These are phyloP conservation scores for Austrofundulus limnaeus DNA, from an alignment of 2,113 vertebrate species.

Conservation along the genomic window DNA sequence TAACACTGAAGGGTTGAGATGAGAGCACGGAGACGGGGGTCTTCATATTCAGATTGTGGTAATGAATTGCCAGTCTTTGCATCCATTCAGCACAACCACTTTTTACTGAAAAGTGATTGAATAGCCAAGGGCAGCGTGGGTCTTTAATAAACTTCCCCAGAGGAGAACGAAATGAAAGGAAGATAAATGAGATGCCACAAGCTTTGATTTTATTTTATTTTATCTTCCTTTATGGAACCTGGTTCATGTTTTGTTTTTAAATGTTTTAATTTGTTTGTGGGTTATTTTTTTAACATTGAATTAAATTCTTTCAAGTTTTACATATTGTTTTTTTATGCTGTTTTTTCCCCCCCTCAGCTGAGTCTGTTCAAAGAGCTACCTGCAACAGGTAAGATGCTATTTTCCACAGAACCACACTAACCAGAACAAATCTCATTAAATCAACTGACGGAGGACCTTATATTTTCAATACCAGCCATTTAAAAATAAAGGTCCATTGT, in stretches of 20 bases:
- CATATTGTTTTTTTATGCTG: not conserved
- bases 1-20: conserved; percentile 16
- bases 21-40: conserved; percentile 3
- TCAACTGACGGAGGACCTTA: no score
- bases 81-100: conserved; percentile 62
- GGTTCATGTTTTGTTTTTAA: conserved; percentile 30
- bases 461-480: no score
- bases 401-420: no score
- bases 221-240: conserved; percentile 40
- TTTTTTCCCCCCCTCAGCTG: not conserved
- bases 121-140: conserved; percentile 63
- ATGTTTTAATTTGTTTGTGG: conserved; percentile 13
- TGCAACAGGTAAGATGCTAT: no score
- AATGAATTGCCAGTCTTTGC: conserved; percentile 70
- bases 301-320: conserved; percentile 38
- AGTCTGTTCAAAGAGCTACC: no score
- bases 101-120: conserved; percentile 64
- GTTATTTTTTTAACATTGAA: conserved; percentile 29
- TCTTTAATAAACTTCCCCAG: conserved; percentile 63
- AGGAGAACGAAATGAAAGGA: conserved; percentile 53
- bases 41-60: conserved; percentile 56
- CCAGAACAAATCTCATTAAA: no score
- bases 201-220: conserved; percentile 41
- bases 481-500: no score
- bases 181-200: conserved; percentile 53